Evolutionary conservation across 2,797 vertebrate genomes (phyloP).

Genomic region (Sebastes cheni): DNA sequence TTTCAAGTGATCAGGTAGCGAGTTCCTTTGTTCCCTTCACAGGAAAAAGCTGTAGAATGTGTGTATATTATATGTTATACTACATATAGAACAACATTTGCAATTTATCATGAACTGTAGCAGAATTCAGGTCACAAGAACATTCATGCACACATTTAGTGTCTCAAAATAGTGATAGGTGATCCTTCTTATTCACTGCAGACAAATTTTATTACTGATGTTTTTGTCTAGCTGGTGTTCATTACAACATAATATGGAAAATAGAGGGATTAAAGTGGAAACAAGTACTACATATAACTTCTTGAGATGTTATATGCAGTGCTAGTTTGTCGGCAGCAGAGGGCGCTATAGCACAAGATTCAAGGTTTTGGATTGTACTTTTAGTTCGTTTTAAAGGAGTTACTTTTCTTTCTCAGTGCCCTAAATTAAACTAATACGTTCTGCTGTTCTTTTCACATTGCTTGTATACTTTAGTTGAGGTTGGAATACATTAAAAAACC

Average conservation of each 20-base stretch:
- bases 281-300: background rate
- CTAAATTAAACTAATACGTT: background rate
- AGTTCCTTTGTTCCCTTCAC: too few relatives aligned
- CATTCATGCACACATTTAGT: background rate
- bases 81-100: background rate
- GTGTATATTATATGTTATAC: background rate
- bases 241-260: background rate
- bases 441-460: background rate
- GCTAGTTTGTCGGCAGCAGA: constrained; percentile 40
- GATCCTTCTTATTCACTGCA: background rate
- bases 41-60: background rate
- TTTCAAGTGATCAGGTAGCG: background rate
- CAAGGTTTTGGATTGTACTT: background rate
- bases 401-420: background rate
- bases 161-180: background rate
- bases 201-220: background rate
- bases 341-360: constrained; percentile 26
- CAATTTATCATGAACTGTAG: background rate
- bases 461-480: background rate
- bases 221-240: background rate
- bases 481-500: background rate
- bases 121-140: background rate
- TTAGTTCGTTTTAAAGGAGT: background rate
- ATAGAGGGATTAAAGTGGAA: background rate
- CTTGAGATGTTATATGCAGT: background rate